A percentile compares a stretch with the other conserved stretches of the same genome.
phyloP scores from a whole-genome alignment of 2,113 vertebrate genomes.

The Microcebus ravelobensis region DNA sequence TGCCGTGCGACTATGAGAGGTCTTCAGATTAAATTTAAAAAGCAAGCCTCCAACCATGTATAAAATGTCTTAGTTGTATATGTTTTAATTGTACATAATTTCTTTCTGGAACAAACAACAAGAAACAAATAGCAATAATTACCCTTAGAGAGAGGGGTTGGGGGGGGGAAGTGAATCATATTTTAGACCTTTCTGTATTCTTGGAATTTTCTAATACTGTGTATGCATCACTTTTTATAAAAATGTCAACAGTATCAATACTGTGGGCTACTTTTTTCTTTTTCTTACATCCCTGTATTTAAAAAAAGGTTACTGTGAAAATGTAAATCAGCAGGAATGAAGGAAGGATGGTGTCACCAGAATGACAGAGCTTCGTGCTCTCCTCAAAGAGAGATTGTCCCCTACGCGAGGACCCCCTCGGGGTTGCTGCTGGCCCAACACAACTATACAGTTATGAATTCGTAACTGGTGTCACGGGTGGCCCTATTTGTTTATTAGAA shows the following conservation, averaged over 20 bases:
- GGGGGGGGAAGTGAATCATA: neutral
- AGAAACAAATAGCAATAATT: neutral
- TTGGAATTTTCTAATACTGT: slow-evolving; percentile 13
- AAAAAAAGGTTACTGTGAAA: neutral
- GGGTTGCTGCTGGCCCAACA: neutral
- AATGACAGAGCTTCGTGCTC: neutral
- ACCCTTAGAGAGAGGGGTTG: neutral
- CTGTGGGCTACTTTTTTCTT: neutral
- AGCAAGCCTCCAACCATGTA: neutral
- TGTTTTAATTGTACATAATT: neutral
- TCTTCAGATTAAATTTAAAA: neutral
- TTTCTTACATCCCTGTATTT: neutral
- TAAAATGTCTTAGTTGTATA: neutral
- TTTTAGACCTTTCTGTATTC: neutral
- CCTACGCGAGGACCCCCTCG: neutral
- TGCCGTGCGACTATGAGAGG: neutral
- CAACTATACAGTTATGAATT: neutral
- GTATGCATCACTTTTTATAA: slow-evolving; percentile 8
- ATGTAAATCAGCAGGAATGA: neutral
- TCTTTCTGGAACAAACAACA: neutral
- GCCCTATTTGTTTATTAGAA: neutral
- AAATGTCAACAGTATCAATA: neutral
- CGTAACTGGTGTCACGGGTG: neutral
- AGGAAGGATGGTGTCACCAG: neutral
- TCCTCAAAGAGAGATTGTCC: neutral